Conservation (phyloP, 2,888 invertebrate species). For the Criorhina ranunculi region DNA sequence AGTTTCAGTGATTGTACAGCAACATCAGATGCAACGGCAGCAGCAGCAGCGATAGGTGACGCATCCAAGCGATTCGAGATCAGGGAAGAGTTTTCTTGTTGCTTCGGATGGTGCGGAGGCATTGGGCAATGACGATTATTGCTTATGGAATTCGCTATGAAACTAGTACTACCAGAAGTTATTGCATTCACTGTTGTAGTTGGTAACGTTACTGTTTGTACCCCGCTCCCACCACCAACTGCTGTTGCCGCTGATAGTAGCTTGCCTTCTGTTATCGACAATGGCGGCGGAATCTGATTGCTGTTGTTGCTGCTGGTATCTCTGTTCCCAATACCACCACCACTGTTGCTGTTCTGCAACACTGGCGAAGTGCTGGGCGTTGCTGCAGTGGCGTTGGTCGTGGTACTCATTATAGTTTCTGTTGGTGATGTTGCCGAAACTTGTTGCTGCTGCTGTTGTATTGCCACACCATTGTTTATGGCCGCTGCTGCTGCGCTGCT, state of each 20-base stretch:
- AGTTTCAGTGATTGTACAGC: constrained; percentile 84
- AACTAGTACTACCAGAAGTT: constrained; percentile 45
- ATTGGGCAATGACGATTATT: constrained; percentile 47
- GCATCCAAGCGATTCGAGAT: constrained; percentile 78
- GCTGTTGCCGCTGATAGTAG: constrained; percentile 26
- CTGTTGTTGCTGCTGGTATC: constrained; percentile 71
- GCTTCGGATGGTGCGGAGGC: constrained; percentile 37
- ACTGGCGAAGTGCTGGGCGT: constrained; percentile 61
- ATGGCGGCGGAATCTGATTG: constrained; percentile 47
- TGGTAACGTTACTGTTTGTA: constrained; percentile 55
- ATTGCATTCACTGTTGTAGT: constrained; percentile 38
- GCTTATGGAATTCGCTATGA: constrained; percentile 48
- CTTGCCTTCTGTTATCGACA: constrained; percentile 30
- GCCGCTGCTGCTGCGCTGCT: constrained; percentile 61
- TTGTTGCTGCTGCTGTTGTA: constrained; percentile 70
- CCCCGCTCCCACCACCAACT: constrained; percentile 69
- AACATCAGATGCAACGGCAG: constrained; percentile 88
- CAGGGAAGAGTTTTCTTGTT: constrained; percentile 67
- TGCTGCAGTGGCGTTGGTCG: constrained; percentile 35
- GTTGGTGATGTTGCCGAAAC: constrained; percentile 65
- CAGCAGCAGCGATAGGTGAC: constrained; percentile 87
- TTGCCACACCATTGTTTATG: constrained; percentile 56
- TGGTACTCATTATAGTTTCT: constrained; percentile 40
- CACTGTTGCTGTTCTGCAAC: constrained; percentile 41
- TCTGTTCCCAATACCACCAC: constrained; percentile 64